Base-by-base conservation (phyloP, 1,140 invertebrate species). In the Tribolium madens region DNA sequence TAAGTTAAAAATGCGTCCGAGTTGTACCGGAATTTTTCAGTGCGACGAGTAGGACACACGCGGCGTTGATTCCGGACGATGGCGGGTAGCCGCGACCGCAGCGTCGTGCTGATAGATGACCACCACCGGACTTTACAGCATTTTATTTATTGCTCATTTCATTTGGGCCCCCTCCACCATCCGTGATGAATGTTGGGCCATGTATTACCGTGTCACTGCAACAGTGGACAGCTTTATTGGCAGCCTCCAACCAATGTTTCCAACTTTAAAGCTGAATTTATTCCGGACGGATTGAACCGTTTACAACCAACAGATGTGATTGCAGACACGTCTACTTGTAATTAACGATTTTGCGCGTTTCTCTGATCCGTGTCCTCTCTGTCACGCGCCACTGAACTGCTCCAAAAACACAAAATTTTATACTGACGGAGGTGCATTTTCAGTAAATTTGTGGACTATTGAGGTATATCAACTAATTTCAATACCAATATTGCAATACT, bases 71-170 rank as follows among this genome's bases (percentile, higher is more conserved):
- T 64, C 26, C 26, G 57, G 57, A 33, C 3, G 26, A 33, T 64
- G 12, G 14, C 26, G 57, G 57, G 57, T 14, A 64, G 57, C 57
- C 26, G 57, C 57, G 57, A 52, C 75, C 75, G n/a, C 75, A 47
- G 47, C 72, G 42, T 14, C 73, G 36, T 46, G 53, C 69, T 79
- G 78, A 79, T 78, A 77, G 78, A 79, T 79, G 78, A 78, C 76
- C 78, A 70, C 78, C 73, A 36, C 33, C 78, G 76, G 73, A 80
- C 79, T 80, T 79, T 76, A 53, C 75, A 76, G 71, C 77, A 71
- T 80, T 80, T 80, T 80, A 80, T 80, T 80, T 80, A 80, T 80
- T 80, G 77, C 75, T 78, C 79, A 80, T 80, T 80, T 80, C 79
- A 76, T 79, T 78, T 47, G 48, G 57, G 76, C 31, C 21, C 71